Base-by-base conservation (phyloP, 2,888 invertebrate species). In the Stenchaetothrips biformis region DNA sequence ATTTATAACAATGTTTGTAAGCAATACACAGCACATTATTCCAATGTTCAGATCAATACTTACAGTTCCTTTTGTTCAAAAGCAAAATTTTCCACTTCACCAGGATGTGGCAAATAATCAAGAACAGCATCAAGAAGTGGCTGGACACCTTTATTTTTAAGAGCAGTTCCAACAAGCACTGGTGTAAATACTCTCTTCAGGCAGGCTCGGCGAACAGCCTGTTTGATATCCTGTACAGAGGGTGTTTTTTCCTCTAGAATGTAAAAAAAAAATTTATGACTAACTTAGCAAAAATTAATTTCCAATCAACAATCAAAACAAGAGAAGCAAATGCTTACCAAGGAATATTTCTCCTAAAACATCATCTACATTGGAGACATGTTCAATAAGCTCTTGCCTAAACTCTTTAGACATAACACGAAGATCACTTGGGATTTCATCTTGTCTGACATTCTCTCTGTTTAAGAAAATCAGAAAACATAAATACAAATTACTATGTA, bases 91-190 rank as follows among this genome's bases (percentile, higher is more conserved):
- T 89, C 87, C 9, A 97, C 95, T 89, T 99, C 95, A 0, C 95
- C 93, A 0, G 99, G 99, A 88, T 98, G 91, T 0, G 99, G 99
- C 47, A 99, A 89, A 86, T 95, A 99, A 78, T 93, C 91, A 18
- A 99, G 83, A 0, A 98, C 93, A 2, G 93, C 95, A 87, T 99
- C 95, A 13, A 99, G 88, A 77, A 99, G 88, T 0, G 98, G 96
- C 86, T 99, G 99, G 0, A 99, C 93, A 2, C 99, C 99, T 87
- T 97, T 98, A 88, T 99, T 99, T 86, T 99, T 99, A 78, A 99
- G 88, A 0, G 99, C 99, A 6, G 98, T 95, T 0, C 99, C 99
- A 9, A 98, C 89, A 49, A 98, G 88, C 0, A 99, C 97, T 0
- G 97, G 97, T 0, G 96, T 96, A 85, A 97, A 97, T 0, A 90